Evolutionary conservation across 1,140 invertebrate species (phyloP), one percentile per base, ranked within the genome.

Genomic region (Coboldia fuscipes): DNA sequence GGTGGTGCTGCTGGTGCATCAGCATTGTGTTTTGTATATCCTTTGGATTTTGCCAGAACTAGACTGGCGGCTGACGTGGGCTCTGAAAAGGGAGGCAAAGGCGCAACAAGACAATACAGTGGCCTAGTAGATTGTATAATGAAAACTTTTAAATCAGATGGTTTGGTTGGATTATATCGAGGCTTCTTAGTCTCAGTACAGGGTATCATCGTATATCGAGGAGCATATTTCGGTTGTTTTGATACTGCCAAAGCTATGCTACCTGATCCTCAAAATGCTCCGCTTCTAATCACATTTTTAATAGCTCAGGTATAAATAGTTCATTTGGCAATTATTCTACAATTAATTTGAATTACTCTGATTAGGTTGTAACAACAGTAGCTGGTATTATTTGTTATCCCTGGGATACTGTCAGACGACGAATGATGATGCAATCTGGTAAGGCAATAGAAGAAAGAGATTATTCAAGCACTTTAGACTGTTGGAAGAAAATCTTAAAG

Each of bases 381-480:
- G 69, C 84, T 33, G 86, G 86, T 40, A 72, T 90, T 45, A 66
- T 84, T 20, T 89, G 84, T 0, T 92, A 92, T 64, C 86, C 86
- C 37, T 84, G 90, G 55, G 85, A 92, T 58, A 92, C 86, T 18
- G 84, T 92, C 36, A 68, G 86, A 46, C 70, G 85, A 64, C 70
- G 85, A 46, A 83, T 84, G 78, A 89, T 90, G 79, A 85, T 86
- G 81, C 79, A 83, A 61, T 80, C 76, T 31, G 77, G 78, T 12
- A 63, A 70, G 29, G 61, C 65, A 32, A 72, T 71, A 54, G 46
- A 39, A 10, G 76, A 84, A 19, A 66, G 77, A 31, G 61, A 79
- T 45, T 85, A 85, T 60, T 82, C 75, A 62, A 71, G 62, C 50
- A 84, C 79, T 10, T 38, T 77, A 19, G 62, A 80, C 57, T 82